phyloP scores from a whole-genome alignment of 2,113 vertebrate species.

The Clupea harengus region DNA sequence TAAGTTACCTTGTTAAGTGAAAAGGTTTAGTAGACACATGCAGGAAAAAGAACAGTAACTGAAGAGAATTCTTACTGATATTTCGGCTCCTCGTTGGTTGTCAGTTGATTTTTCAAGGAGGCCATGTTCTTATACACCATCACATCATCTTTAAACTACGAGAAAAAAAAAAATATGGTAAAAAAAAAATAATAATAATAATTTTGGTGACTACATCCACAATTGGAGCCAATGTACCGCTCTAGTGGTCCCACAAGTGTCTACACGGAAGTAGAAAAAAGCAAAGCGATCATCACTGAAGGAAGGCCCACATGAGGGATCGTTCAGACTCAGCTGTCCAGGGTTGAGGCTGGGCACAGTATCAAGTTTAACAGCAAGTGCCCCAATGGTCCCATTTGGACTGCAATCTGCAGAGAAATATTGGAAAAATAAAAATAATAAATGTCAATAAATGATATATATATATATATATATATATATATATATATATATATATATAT shows the following conservation, averaged over 20 bases:
- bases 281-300: too few species aligned
- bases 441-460: background rate
- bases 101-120: slow-evolving; percentile 42
- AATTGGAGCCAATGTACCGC: slow-evolving; percentile 37
- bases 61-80: slow-evolving; percentile 53
- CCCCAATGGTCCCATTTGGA: too few species aligned
- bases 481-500: too few species aligned
- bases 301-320: too few species aligned
- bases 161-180: background rate
- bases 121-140: slow-evolving; percentile 72
- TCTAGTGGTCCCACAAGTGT: slow-evolving; percentile 69
- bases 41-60: background rate
- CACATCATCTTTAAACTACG: slow-evolving; percentile 60
- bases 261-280: slow-evolving; percentile 63
- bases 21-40: background rate
- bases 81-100: background rate
- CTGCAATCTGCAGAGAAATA: too few species aligned
- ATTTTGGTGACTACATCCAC: background rate
- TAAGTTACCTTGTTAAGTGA: background rate
- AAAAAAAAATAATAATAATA: background rate
- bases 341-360: too few species aligned
- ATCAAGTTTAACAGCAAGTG: too few species aligned
- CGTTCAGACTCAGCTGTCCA: too few species aligned
- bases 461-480: background rate
- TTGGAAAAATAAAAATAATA: too few species aligned